Percentiles rank a stretch among this genome's conserved stretches.
phyloP scores from a whole-genome alignment of 2,797 vertebrate species.

The Sebastolobus alascanus region DNA sequence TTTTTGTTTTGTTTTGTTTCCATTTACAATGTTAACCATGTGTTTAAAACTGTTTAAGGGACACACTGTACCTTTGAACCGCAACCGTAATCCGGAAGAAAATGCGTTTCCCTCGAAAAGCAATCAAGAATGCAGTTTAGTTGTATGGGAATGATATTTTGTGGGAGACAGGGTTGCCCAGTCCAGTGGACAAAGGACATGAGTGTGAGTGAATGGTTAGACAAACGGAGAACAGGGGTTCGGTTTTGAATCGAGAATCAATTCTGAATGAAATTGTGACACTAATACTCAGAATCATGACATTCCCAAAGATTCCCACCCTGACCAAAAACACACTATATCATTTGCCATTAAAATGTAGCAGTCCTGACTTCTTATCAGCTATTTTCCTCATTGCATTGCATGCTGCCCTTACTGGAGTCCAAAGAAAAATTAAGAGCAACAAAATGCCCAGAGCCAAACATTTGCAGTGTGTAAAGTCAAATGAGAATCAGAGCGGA shows the following conservation, averaged over 20 bases:
- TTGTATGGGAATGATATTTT: too few species aligned
- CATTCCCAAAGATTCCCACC: neutral
- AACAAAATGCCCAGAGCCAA: constrained; percentile 27
- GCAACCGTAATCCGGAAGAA: too few species aligned
- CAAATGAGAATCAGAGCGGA: constrained; percentile 4
- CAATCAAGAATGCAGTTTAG: too few species aligned
- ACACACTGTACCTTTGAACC: too few species aligned
- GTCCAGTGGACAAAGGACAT: neutral
- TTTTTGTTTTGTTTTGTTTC: too few species aligned
- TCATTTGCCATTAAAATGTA: neutral
- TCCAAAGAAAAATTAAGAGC: constrained; percentile 14
- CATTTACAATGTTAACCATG: too few species aligned
- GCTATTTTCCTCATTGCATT: neutral
- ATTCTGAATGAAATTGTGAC: neutral
- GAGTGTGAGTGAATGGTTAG: neutral
- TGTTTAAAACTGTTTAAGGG: too few species aligned
- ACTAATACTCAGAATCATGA: neutral
- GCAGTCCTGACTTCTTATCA: neutral
- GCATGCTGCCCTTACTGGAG: neutral
- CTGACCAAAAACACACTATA: neutral
- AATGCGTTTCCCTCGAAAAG: too few species aligned
- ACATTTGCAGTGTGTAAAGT: constrained; percentile 2
- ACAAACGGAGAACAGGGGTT: neutral
- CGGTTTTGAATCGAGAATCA: neutral
- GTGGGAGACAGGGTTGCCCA: too few species aligned